Base-by-base conservation (phyloP, 2,888 invertebrate species). In the Podotricha telesiphe region DNA sequence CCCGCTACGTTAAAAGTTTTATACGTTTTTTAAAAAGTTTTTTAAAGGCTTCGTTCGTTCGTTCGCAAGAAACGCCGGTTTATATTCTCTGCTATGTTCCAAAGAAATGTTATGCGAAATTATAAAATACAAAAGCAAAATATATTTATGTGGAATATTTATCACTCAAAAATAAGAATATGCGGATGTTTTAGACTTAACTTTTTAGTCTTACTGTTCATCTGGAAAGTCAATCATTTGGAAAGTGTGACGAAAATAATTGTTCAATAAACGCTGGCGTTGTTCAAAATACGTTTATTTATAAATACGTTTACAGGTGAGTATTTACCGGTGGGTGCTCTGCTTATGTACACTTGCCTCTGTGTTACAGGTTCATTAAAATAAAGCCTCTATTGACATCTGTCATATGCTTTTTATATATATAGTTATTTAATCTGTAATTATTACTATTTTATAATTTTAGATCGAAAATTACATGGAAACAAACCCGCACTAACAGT, bases 251-350 rank as follows among this genome's bases (percentile, higher is more conserved):
- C n/a, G 6, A 45, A 11, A 58, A 59, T 45, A 59, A 45, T n/a
- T 45, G 22, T n/a, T 45, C n/a, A 72, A 72, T 67, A 67, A 71
- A 69, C 58, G 59, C 65, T 47, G 48, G 66, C 67, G 65, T 68
- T 71, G 58, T 68, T 61, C 37, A 50, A 63, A 51, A 59, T 48
- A 28, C 55, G 34, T 34, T 72, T 73, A 71, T 58, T 69, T 75
- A 79, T 80, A 80, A 79, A 80, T 81, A 82, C 69, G 72, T 68
- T 78, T 73, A 75, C 73, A 78, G 79, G 82, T 84, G 86, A 86
- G 82, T 81, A 79, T 84, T 79, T 78, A 82, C 72, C 81, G 88
- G 88, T 88, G 88, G 88, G 88, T 83, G 87, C 86, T 80, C 78
- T 78, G 69, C 63, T 73, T 75, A 76, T 79, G 80, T 82, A 82